Base-by-base conservation (phyloP, 2,888 invertebrate species). In the Polymixis lichenea region DNA sequence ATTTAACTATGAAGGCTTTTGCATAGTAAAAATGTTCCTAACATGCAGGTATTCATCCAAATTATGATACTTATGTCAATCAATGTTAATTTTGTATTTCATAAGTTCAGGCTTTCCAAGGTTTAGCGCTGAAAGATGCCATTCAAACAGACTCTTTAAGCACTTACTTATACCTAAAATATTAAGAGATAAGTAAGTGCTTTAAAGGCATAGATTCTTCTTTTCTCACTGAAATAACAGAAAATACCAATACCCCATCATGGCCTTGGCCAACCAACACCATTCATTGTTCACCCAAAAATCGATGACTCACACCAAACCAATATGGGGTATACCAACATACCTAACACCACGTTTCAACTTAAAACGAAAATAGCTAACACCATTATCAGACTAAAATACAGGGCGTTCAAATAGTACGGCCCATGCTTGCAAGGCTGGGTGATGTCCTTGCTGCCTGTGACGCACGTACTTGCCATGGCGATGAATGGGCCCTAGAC, bases 401-500 rank as follows among this genome's bases (percentile, higher is more conserved):
- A 91, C 89, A 88, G 91, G 91, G 83, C 90, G 90, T 89, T 86
- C 92, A 94, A 94, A 93, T 92, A 93, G 90, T 89, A 86, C 58
- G 76, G 70, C 70, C 77, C 79, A 85, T 84, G 68, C 65, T 72
- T 75, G 76, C 73, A 78, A 77, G 74, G 77, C 78, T 75, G 71
- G 76, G 79, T 87, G 89, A 73, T 88, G 93, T 91, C 95, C 94
- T 94, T 92, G 91, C 78, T 76, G 73, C 72, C 76, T 25, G 90
- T 95, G 95, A 95, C 95, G 95, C 94, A 94, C 91, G 76, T 77
- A 65, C 75, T 91, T 83, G 90, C 94, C 94, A 93, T 94, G 93
- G 86, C 79, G 85, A 79, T 89, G 88, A 91, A 91, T 91, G 90
- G 88, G 83, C 85, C 86, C 84, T 88, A 85, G 88, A 83, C 89